Conservation (phyloP, 2,113 vertebrate species). For the Ciconia maguari region DNA sequence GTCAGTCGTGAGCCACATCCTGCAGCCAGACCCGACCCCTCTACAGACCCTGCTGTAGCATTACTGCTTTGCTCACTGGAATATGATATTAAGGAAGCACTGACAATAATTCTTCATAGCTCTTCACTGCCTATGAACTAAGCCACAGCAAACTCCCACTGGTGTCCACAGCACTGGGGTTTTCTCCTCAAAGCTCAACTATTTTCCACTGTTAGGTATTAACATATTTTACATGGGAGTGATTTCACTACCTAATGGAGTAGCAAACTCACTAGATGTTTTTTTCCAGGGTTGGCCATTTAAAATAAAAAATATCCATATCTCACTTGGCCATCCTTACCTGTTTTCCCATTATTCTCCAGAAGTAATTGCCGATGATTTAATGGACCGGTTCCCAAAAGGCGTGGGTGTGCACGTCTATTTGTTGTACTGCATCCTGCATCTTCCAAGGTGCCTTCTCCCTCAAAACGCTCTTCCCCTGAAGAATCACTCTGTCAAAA, state of each 20-base stretch:
- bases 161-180: too few relatives aligned
- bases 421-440: neutral
- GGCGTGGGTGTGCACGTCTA: neutral
- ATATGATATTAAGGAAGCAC: neutral
- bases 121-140: neutral
- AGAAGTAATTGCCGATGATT: neutral
- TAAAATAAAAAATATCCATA: neutral
- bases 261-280: neutral
- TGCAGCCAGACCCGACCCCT: neutral
- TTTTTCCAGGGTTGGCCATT: neutral
- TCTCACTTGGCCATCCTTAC: neutral
- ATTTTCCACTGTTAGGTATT: neutral
- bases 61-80: neutral
- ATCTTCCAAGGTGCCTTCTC: neutral
- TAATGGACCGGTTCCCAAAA: fast-evolving
- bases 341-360: neutral
- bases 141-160: neutral
- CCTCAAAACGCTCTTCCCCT: neutral
- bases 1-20: neutral
- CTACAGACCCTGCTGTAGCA: fast-evolving
- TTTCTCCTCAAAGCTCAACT: neutral
- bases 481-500: constrained; percentile 29
- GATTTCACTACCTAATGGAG: neutral
- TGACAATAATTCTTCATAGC: neutral
- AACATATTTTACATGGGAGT: neutral